Percentiles rank a stretch among this genome's conserved stretches.
phyloP scores from a whole-genome alignment of 1,140 invertebrate genomes.

The Drosophila miranda region DNA sequence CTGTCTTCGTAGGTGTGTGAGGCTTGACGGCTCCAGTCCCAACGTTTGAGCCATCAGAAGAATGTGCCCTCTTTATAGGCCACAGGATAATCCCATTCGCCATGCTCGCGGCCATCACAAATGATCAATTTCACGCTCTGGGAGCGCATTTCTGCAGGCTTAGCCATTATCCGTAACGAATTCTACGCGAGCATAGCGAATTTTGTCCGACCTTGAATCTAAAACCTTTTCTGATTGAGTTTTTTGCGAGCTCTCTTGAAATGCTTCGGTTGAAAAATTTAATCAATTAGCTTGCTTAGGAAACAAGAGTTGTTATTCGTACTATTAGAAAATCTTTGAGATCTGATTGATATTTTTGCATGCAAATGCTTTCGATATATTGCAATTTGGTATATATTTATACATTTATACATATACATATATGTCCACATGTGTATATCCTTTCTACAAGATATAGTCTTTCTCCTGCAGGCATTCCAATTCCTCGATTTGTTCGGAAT shows the following conservation, averaged over 20 bases:
- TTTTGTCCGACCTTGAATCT: not conserved
- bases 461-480: constrained; percentile 26
- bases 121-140: not conserved
- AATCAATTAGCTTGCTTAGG: no score
- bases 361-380: constrained; percentile 14
- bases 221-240: no score
- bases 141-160: not conserved
- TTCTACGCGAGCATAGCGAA: not conserved
- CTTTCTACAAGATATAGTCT: constrained; percentile 13
- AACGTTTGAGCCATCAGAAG: not conserved
- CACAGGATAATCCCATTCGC: constrained; percentile 22
- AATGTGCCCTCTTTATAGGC: constrained; percentile 32
- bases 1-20: not conserved
- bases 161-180: not conserved
- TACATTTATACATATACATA: not conserved
- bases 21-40: not conserved
- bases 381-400: constrained; percentile 4
- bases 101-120: not conserved
- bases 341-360: not conserved
- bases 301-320: no score
- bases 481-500: not conserved
- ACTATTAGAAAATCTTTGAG: no score
- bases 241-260: no score
- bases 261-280: no score
- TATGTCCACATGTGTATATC: not conserved